A percentile compares a stretch with the other conserved stretches of the same genome.
Evolutionary conservation across 2,888 invertebrate genomes (phyloP).

Genomic region (Scaptomyza parva): DNA sequence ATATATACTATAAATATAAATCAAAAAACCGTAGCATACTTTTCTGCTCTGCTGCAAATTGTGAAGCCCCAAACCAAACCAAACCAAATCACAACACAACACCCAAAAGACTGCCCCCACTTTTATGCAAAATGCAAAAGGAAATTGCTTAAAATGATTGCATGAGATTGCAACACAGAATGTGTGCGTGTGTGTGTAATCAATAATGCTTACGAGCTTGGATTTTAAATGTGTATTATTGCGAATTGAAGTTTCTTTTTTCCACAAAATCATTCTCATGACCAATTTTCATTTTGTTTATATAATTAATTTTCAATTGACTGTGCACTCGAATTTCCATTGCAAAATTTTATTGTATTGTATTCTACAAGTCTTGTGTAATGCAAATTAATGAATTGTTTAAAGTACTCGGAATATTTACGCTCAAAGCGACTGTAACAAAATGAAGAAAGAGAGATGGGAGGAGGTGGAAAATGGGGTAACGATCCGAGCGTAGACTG

Average conservation of each 20-base stretch:
- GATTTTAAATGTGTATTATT: background rate
- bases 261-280: background rate
- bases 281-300: background rate
- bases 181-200: conserved; percentile 18
- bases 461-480: background rate
- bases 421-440: conserved; percentile 54
- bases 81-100: background rate
- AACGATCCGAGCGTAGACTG: conserved; percentile 24
- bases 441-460: background rate
- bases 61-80: too few species aligned
- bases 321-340: conserved; percentile 22
- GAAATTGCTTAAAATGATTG: conserved; percentile 46
- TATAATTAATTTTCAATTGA: conserved; percentile 1
- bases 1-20: conserved; percentile 13
- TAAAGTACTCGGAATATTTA: conserved; percentile 71
- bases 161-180: conserved; percentile 1
- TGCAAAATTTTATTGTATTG: conserved; percentile 9
- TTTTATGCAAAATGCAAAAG: conserved; percentile 35
- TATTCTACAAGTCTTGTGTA: conserved; percentile 43
- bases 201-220: conserved; percentile 22
- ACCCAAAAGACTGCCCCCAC: conserved; percentile 12
- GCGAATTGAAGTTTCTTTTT: background rate
- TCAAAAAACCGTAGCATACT: conserved; percentile 49
- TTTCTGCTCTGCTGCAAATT: conserved; percentile 35
- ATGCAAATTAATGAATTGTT: conserved; percentile 77